A percentile compares a stretch with the other conserved stretches of the same genome.
phyloP scores from a whole-genome alignment of 2,888 invertebrate species.

The Eupithecia exiguata region DNA sequence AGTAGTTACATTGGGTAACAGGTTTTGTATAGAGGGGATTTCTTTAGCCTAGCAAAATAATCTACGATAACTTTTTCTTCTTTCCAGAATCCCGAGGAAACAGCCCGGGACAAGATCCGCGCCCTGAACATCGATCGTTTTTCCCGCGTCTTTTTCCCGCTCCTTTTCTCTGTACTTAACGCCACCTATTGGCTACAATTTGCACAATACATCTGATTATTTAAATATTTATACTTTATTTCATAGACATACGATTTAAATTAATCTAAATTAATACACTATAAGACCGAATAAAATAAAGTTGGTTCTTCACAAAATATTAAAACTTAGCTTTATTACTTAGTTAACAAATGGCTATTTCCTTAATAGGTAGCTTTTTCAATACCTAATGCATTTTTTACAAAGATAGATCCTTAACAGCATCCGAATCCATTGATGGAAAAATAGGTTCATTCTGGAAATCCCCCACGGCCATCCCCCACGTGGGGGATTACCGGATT shows the following conservation, averaged over 20 bases:
- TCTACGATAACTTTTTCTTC: background rate
- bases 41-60: too few relatives aligned
- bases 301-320: background rate
- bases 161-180: constrained; percentile 93
- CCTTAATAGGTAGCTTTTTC: too few relatives aligned
- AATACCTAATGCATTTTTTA: too few relatives aligned
- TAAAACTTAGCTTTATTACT: too few relatives aligned
- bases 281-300: background rate
- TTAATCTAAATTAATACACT: background rate
- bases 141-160: constrained; percentile 94
- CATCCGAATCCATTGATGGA: too few relatives aligned
- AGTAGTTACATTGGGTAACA: too few relatives aligned
- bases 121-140: constrained; percentile 94
- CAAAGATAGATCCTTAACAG: too few relatives aligned
- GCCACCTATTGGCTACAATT: constrained; percentile 95
- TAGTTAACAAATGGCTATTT: too few relatives aligned
- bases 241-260: background rate
- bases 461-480: too few relatives aligned
- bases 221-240: background rate
- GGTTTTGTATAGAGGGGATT: too few relatives aligned
- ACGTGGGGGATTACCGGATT: too few relatives aligned
- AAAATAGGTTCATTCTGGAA: too few relatives aligned
- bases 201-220: constrained; percentile 77
- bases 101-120: constrained; percentile 70
- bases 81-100: constrained; percentile 74